Percentiles rank a stretch among this genome's conserved stretches.
Conservation (phyloP, 2,888 invertebrate genomes). For the Cotesia congregata region DNA sequence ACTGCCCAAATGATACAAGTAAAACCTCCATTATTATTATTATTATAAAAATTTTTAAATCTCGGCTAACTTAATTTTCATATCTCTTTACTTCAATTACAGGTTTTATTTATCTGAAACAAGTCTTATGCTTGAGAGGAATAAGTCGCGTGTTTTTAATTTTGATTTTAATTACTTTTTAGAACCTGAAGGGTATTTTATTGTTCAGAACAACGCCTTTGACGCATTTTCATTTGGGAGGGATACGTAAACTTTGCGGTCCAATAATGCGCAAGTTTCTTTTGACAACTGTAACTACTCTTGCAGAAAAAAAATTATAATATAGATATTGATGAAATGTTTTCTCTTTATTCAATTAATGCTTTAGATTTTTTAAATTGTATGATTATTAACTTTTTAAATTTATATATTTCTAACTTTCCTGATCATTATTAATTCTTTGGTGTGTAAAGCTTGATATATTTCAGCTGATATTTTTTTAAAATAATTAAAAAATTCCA, state of each 20-base stretch:
- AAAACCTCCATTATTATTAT: too few relatives aligned
- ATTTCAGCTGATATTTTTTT: too few relatives aligned
- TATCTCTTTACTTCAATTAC: too few relatives aligned
- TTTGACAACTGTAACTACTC: not conserved
- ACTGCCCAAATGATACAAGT: too few relatives aligned
- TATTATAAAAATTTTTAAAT: too few relatives aligned
- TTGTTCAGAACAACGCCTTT: not conserved
- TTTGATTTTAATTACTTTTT: not conserved
- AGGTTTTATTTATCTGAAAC: too few relatives aligned
- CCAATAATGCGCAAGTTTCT: slow-evolving; percentile 1
- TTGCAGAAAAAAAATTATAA: not conserved
- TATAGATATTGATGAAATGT: not conserved
- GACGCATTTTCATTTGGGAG: not conserved
- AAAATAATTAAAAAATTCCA: too few relatives aligned
- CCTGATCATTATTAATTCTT: too few relatives aligned
- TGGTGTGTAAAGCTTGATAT: too few relatives aligned
- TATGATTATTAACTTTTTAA: too few relatives aligned
- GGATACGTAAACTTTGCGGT: slow-evolving; percentile 1
- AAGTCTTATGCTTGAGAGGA: not conserved
- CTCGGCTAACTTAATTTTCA: too few relatives aligned
- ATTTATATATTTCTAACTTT: too few relatives aligned
- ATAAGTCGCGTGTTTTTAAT: not conserved
- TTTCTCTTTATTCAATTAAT: not conserved
- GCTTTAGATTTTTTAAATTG: not conserved
- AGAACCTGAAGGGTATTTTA: not conserved